A percentile compares a stretch with the other conserved stretches of the same genome.
These are phyloP conservation scores for Calliphora vicina DNA, from an alignment of 1,140 invertebrate genomes.

Conservation along the genomic window DNA sequence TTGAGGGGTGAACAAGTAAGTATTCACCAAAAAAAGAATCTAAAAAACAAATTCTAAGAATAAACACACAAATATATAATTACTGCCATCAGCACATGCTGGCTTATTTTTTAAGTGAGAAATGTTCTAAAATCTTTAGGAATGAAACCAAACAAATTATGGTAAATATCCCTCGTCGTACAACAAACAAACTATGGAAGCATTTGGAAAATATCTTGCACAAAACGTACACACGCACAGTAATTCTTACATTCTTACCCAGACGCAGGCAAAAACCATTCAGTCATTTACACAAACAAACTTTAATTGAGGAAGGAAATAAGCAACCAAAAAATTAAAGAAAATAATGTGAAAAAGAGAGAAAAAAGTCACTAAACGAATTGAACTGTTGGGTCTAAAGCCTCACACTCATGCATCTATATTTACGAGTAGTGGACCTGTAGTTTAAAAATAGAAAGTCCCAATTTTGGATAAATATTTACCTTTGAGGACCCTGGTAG, in stretches of 20 bases:
- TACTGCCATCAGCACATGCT: slow-evolving; percentile 6
- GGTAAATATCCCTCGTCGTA: not conserved
- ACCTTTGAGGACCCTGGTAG: too few species aligned
- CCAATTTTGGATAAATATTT: too few species aligned
- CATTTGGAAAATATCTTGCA: not conserved
- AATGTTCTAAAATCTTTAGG: not conserved
- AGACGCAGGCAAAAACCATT: not conserved
- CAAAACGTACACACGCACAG: not conserved
- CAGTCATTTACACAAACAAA: not conserved
- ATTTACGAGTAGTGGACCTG: not conserved
- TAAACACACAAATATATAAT: not conserved
- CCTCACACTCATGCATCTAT: not conserved
- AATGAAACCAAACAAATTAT: slow-evolving; percentile 10
- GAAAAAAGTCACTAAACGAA: slow-evolving; percentile 22
- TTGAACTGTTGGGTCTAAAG: slow-evolving; percentile 17
- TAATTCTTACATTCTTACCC: not conserved
- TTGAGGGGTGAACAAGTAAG: too few species aligned
- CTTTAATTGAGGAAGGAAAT: slow-evolving; percentile 31
- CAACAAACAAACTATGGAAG: not conserved
- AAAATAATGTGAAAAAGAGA: not conserved
- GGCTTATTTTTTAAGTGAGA: not conserved
- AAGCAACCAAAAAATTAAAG: not conserved
- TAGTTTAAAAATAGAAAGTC: too few species aligned
- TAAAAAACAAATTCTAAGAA: too few species aligned
- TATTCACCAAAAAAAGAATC: too few species aligned